Percentiles rank a stretch among this genome's conserved stretches.
Evolutionary conservation across 2,113 vertebrate species (phyloP).

Genomic region (Laterallus jamaicensis): DNA sequence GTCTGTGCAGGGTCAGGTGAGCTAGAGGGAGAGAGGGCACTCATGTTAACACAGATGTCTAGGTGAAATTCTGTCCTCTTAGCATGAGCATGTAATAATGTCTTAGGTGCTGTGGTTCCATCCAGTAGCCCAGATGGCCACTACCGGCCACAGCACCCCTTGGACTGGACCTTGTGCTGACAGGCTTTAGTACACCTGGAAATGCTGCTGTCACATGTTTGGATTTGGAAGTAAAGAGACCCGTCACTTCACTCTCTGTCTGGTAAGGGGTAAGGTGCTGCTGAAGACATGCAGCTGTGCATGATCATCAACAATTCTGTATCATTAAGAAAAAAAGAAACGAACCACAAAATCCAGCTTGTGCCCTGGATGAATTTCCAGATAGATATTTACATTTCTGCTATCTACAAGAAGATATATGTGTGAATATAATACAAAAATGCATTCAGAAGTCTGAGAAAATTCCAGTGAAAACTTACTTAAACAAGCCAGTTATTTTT

Average conservation of each 20-base stretch:
- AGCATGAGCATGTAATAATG: accelerated
- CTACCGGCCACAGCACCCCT: not conserved
- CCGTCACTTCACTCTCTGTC: not conserved
- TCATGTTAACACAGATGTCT: not conserved
- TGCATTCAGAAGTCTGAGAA: not conserved
- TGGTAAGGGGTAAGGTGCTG: not conserved
- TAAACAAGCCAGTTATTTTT: not conserved
- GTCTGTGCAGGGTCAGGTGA: not conserved
- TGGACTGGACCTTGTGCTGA: not conserved
- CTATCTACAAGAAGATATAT: not conserved
- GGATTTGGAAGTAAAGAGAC: not conserved
- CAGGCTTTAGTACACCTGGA: not conserved
- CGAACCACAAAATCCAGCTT: not conserved
- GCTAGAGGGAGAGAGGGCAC: not conserved
- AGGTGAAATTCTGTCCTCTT: not conserved
- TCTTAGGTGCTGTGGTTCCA: not conserved
- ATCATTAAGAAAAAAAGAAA: not conserved
- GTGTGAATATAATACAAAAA: not conserved
- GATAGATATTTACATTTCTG: not conserved
- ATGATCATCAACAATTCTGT: not conserved
- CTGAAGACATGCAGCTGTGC: not conserved
- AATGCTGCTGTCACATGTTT: not conserved
- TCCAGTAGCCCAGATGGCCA: not conserved
- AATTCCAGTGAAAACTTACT: not conserved
- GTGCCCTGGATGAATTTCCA: not conserved